Evolutionary conservation across 2,888 invertebrate genomes (phyloP).

Genomic region (Tanytarsus gracilentus): DNA sequence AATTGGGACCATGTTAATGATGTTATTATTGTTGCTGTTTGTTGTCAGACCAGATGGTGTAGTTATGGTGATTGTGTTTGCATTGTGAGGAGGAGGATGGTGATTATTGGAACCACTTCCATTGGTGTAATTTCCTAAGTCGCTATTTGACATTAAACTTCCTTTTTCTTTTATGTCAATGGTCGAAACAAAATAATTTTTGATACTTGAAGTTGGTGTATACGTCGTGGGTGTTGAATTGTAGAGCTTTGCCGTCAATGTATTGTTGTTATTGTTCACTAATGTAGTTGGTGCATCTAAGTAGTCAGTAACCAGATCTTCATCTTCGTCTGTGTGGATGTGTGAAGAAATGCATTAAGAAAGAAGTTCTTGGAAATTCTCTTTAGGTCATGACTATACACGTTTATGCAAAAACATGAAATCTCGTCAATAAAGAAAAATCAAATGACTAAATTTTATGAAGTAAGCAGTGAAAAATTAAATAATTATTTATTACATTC

Average conservation of each 20-base stretch:
- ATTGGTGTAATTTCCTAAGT: slow-evolving; percentile 12
- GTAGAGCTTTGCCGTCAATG: slow-evolving; percentile 34
- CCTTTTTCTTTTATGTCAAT: slow-evolving; percentile 22
- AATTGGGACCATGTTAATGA: slow-evolving; percentile 55
- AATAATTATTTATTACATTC: too few species aligned
- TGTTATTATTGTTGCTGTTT: slow-evolving; percentile 22
- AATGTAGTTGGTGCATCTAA: slow-evolving; percentile 39
- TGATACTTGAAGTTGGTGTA: slow-evolving; percentile 30
- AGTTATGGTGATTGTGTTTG: slow-evolving; percentile 27
- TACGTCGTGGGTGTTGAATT: too few species aligned
- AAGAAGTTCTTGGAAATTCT: not conserved
- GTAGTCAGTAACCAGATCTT: slow-evolving; percentile 43
- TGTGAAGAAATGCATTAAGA: not conserved
- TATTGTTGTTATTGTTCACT: slow-evolving; percentile 27
- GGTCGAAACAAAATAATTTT: slow-evolving; percentile 28
- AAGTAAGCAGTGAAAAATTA: too few species aligned
- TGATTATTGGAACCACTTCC: slow-evolving; percentile 21
- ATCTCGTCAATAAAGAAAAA: too few species aligned
- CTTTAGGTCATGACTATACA: too few species aligned
- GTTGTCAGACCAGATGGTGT: slow-evolving; percentile 23
- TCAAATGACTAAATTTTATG: too few species aligned
- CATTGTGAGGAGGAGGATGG: not conserved
- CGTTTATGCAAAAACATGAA: too few species aligned
- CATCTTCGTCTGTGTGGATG: slow-evolving; percentile 41
- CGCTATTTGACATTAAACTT: slow-evolving; percentile 19